These are phyloP conservation scores for Rostratula benghalensis DNA, from an alignment of 2,113 vertebrate species.

Conservation along the genomic window DNA sequence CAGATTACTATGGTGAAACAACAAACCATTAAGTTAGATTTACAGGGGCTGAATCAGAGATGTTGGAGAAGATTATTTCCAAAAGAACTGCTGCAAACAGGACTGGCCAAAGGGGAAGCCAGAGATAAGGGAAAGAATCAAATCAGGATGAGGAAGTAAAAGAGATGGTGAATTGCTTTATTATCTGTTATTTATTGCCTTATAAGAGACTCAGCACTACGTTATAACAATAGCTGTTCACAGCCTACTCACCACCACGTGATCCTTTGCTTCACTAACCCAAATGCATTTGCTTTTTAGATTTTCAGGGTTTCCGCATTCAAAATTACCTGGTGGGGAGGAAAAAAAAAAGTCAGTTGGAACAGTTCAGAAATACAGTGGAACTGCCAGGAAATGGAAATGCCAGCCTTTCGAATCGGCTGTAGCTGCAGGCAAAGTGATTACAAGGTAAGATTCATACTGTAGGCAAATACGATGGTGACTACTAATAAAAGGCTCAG, in stretches of 20 bases:
- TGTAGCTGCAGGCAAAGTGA: background rate
- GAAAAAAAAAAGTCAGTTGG: background rate
- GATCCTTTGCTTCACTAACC: conserved; percentile 68
- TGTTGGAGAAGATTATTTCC: conserved; percentile 39
- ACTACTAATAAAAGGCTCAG: conserved; percentile 41
- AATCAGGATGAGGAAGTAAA: conserved; percentile 26
- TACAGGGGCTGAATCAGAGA: conserved; percentile 51
- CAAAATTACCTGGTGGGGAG: conserved; percentile 76
- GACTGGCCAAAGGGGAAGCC: conserved; percentile 46
- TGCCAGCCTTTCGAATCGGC: conserved; percentile 13
- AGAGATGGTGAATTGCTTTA: conserved; percentile 29
- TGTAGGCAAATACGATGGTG: conserved; percentile 16
- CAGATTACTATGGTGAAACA: conserved; percentile 45
- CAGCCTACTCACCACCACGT: conserved; percentile 75
- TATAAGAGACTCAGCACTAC: background rate
- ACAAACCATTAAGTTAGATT: conserved; percentile 61
- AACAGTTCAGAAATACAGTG: background rate
- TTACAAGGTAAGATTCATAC: background rate
- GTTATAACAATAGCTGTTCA: background rate
- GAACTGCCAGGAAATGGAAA: conserved; percentile 2
- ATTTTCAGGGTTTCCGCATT: conserved; percentile 81
- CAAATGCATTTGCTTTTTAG: conserved; percentile 82
- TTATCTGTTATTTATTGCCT: conserved; percentile 50
- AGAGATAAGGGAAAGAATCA: background rate
- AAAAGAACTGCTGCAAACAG: conserved; percentile 38